phyloP scores from a whole-genome alignment of 2,888 invertebrate species.

The Heterodera filipjevi region DNA sequence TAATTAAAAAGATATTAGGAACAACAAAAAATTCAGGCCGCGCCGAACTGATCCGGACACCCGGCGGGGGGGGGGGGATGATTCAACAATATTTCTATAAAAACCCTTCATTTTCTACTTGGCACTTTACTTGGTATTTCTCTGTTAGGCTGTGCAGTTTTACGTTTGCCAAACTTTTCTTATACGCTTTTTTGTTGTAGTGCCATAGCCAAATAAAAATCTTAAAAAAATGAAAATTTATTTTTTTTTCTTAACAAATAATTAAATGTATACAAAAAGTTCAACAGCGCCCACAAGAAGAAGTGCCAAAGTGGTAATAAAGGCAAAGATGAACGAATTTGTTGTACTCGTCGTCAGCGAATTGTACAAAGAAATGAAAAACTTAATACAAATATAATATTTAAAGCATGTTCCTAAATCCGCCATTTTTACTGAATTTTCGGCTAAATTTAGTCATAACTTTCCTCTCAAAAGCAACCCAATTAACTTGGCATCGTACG shows the following conservation, averaged over 20 bases:
- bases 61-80: too few species aligned
- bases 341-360: background rate
- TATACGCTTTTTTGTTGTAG: background rate
- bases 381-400: too few species aligned
- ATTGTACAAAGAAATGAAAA: conserved; percentile 5
- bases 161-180: background rate
- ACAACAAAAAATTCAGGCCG: too few species aligned
- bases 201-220: background rate
- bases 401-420: too few species aligned
- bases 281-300: background rate
- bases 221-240: background rate
- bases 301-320: background rate
- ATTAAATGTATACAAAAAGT: background rate
- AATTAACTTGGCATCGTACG: too few species aligned
- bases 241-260: background rate
- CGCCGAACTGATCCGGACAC: too few species aligned
- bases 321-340: background rate
- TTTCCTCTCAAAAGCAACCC: too few species aligned
- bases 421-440: too few species aligned
- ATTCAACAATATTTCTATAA: too few species aligned
- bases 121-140: conserved; percentile 5
- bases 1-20: too few species aligned
- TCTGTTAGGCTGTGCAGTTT: background rate
- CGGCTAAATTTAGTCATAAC: too few species aligned
- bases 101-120: too few species aligned